These are phyloP conservation scores for Propithecus deckenii DNA, from an alignment of 2,797 vertebrate species.

Conservation along the genomic window DNA sequence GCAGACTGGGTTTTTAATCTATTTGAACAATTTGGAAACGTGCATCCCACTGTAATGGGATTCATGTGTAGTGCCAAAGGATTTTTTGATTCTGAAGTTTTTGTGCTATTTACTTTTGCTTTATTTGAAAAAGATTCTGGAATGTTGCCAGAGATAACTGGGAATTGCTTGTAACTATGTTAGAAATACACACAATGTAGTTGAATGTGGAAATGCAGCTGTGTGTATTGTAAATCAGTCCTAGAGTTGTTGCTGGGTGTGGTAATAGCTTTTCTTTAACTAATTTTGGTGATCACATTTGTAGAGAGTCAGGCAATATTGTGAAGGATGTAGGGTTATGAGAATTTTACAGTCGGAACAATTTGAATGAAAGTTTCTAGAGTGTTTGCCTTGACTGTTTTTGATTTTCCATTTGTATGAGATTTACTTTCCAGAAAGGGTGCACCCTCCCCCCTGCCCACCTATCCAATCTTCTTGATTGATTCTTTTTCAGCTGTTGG, in stretches of 20 bases:
- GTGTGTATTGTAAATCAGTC: not conserved
- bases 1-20: constrained; percentile 26
- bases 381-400: constrained; percentile 1
- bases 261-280: not conserved
- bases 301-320: not conserved
- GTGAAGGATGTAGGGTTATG: not conserved
- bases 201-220: not conserved
- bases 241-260: not conserved
- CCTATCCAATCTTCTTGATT: not conserved
- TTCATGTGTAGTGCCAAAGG: constrained; percentile 7
- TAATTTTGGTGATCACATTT: constrained; percentile 5
- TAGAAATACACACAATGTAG: not conserved
- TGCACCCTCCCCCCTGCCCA: not conserved
- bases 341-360: not conserved
- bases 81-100: constrained; percentile 50
- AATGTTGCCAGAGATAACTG: constrained; percentile 47
- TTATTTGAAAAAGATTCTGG: constrained; percentile 63
- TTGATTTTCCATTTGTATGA: not conserved
- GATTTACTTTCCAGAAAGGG: not conserved
- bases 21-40: constrained; percentile 51
- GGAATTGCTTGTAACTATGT: constrained; percentile 34
- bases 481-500: not conserved
- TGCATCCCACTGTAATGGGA: constrained; percentile 51
- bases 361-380: not conserved
- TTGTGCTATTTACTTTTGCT: constrained; percentile 61